A percentile compares a stretch with the other conserved stretches of the same genome.
Conservation (phyloP, 2,888 invertebrate genomes). For the Rutpela maculata region DNA sequence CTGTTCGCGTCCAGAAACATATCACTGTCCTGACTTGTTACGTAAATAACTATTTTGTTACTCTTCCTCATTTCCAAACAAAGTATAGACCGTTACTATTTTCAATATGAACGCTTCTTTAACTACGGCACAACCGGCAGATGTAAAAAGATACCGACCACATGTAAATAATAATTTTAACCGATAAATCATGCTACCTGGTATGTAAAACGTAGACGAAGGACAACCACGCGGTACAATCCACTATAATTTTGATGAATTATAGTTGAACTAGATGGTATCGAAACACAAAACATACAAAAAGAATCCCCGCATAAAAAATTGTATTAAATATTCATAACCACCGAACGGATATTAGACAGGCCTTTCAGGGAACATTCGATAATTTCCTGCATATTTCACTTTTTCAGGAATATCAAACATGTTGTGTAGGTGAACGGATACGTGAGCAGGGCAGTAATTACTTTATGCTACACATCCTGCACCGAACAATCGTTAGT, state of each 20-base stretch:
- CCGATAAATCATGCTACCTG: slow-evolving; percentile 1
- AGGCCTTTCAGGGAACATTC: slow-evolving; percentile 6
- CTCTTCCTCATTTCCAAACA: too few relatives aligned
- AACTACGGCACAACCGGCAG: too few relatives aligned
- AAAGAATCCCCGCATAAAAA: slow-evolving; percentile 7
- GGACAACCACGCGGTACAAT: background rate
- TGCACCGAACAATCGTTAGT: background rate
- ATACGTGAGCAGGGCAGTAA: background rate
- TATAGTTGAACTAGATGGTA: background rate
- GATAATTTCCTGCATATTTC: slow-evolving; percentile 7
- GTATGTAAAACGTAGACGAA: background rate
- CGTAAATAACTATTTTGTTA: too few relatives aligned
- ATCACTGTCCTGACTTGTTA: too few relatives aligned
- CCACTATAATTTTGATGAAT: background rate
- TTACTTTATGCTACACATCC: slow-evolving; percentile 2
- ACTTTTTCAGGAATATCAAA: background rate
- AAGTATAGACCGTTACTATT: too few relatives aligned
- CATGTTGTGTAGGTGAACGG: slow-evolving; percentile 1
- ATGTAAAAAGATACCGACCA: slow-evolving; percentile 1
- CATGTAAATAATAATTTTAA: slow-evolving; percentile 4
- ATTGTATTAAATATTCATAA: slow-evolving; percentile 1
- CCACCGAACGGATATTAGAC: slow-evolving; percentile 7
- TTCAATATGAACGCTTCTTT: too few relatives aligned
- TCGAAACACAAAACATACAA: slow-evolving; percentile 7
- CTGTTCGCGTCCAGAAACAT: too few relatives aligned